Percentiles rank a stretch among this genome's conserved stretches.
phyloP scores from a whole-genome alignment of 1,140 invertebrate species.

The Diorhabda elongata region DNA sequence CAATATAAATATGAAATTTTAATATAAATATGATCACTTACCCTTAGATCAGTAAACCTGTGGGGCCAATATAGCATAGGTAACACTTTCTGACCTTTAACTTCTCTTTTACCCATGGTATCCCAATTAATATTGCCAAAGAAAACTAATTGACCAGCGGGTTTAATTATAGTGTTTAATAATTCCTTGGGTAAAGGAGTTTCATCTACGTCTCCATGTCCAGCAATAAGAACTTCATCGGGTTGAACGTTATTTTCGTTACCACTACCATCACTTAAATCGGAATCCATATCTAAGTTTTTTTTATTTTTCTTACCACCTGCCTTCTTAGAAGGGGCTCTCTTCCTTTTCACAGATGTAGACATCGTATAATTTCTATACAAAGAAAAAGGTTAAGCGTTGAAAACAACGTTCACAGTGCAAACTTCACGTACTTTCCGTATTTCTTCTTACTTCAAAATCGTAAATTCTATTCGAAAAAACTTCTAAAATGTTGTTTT shows the following conservation, averaged over 20 bases:
- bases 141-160: conserved; percentile 56
- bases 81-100: conserved; percentile 54
- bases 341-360: conserved; percentile 43
- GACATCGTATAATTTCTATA: conserved; percentile 13
- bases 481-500: neutral
- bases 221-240: conserved; percentile 52
- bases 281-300: conserved; percentile 53
- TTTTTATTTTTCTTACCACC: conserved; percentile 48
- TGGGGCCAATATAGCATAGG: conserved; percentile 64
- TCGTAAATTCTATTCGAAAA: neutral
- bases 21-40: conserved; percentile 34
- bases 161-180: conserved; percentile 57
- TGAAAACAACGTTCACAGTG: conserved; percentile 3
- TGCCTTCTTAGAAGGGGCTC: conserved; percentile 39
- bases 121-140: conserved; percentile 64
- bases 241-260: conserved; percentile 46
- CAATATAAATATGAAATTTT: too few species aligned
- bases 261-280: conserved; percentile 47
- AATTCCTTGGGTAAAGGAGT: conserved; percentile 56
- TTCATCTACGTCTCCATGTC: conserved; percentile 49
- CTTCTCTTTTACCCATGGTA: conserved; percentile 54
- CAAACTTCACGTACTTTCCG: neutral
- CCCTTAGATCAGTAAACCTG: conserved; percentile 59
- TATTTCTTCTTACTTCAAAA: neutral
- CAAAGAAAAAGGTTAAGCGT: neutral